Evolutionary conservation across 2,113 vertebrate genomes (phyloP).

Genomic region (Cariama cristata): DNA sequence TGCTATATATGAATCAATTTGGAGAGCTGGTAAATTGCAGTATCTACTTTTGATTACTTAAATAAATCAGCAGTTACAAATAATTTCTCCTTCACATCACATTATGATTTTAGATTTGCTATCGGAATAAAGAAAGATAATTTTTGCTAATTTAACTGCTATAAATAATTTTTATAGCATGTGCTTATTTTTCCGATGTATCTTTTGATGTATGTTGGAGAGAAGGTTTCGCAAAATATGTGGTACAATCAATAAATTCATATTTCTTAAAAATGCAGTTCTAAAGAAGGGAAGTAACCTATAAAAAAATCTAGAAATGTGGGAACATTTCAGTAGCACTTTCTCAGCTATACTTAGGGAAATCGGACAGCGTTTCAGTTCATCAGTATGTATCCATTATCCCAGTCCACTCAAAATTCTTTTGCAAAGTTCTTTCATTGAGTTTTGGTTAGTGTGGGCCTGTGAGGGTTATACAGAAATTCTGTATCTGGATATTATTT

Average conservation of each 20-base stretch:
- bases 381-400: background rate
- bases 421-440: background rate
- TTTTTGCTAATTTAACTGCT: background rate
- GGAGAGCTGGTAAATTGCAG: background rate
- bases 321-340: background rate
- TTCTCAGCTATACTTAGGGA: background rate
- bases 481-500: background rate
- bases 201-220: background rate
- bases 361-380: background rate
- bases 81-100: background rate
- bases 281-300: background rate
- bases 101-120: background rate
- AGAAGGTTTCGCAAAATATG: background rate
- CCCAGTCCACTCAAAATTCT: background rate
- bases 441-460: background rate
- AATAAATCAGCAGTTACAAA: background rate
- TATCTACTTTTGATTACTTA: background rate
- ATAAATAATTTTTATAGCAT: background rate
- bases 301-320: background rate
- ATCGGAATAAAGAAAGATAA: background rate
- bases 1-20: background rate
- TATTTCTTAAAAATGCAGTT: background rate
- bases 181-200: background rate
- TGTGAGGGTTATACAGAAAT: background rate
- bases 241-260: background rate